phyloP scores from a whole-genome alignment of 2,113 vertebrate genomes.

The Ovis aries region ARS-UI_Ramb_v3.0 NC_056055.1:130316001-130316500 shows the following conservation, averaged over 20 bases:
- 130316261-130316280: not conserved
- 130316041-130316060: not conserved
- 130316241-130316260: not conserved
- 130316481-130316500: not conserved
- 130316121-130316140: not conserved
- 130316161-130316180: rapidly evolving
- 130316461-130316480: rapidly evolving
- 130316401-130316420: not conserved
- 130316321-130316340: not conserved
- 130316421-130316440: not conserved
- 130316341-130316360: not conserved
- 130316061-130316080: not conserved
- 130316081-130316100: not conserved
- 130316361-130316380: not conserved
- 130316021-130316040: not conserved
- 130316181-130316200: not conserved
- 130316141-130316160: not conserved
- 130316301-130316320: not conserved
- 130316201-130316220: not conserved
- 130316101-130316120: rapidly evolving
- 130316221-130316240: not conserved
- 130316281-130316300: not conserved
- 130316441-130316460: not conserved
- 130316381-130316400: not conserved
- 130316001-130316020: not conserved